Evolutionary conservation across 2,888 invertebrate genomes (phyloP).

Genomic region (Pachymerium ferrugineum): DNA sequence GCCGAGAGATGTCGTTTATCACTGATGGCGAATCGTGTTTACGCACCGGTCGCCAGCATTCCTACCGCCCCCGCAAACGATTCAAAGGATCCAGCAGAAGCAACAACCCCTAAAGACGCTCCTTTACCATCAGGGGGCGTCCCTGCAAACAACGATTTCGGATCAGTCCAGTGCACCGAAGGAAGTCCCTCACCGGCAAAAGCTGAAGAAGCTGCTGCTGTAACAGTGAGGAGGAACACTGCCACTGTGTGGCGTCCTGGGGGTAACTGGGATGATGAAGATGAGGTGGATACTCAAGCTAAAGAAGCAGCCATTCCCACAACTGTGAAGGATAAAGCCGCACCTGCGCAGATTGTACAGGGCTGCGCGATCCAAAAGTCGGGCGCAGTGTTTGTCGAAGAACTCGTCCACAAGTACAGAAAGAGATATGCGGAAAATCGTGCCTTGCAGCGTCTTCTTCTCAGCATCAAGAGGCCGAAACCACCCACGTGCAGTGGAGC

Average conservation of each 20-base stretch:
- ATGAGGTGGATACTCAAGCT: neutral
- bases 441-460: slow-evolving; percentile 23
- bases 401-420: slow-evolving; percentile 30
- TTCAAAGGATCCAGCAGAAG: neutral
- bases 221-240: neutral
- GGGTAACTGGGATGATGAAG: slow-evolving; percentile 32
- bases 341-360: slow-evolving; percentile 23
- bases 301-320: slow-evolving; percentile 21
- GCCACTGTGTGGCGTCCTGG: slow-evolving; percentile 30
- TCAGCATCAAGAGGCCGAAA: slow-evolving; percentile 31
- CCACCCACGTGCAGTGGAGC: slow-evolving; percentile 30
- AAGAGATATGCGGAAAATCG: slow-evolving; percentile 21
- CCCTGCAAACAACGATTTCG: neutral
- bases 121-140: neutral
- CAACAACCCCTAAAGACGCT: neutral
- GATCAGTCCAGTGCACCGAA: neutral
- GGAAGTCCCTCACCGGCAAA: slow-evolving; percentile 28
- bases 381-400: neutral
- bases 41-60: slow-evolving; percentile 30
- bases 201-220: slow-evolving; percentile 19
- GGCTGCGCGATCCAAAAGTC: neutral
- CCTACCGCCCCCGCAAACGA: neutral
- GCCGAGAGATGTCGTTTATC: neutral
- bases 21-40: neutral
- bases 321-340: slow-evolving; percentile 25